Base-by-base conservation (phyloP, 2,888 invertebrate species). In the Prenolepis imparis region DNA sequence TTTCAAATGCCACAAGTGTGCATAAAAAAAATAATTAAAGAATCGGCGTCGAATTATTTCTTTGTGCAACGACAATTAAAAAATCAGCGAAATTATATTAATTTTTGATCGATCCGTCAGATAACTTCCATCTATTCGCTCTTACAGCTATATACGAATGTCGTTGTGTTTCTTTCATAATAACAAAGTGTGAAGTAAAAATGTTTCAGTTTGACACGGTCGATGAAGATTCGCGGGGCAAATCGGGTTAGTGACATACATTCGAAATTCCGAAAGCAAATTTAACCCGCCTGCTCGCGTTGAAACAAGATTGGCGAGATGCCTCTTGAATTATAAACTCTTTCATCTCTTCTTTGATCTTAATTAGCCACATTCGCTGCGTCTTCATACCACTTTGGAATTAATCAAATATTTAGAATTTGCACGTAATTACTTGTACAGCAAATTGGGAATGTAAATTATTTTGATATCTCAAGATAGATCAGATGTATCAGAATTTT, bases 251-350 rank as follows among this genome's bases (percentile, higher is more conserved):
- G 24, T 18, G 66, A 36, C 64, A 77, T 55, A 75, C 75, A 77
- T 77, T 66, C 18, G 75, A 39, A 77, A 77, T 66, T 77, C 52
- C 66, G 24, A 66, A 66, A 77, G 75, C n/a, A 77, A 77, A 77
- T 66, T 77, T 8, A 9, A 44, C 21, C 21, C 32, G 44, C 39
- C n/a, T 39, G 74, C 61, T 74, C 32, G 32, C 39, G 15, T 28
- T 18, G 52, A n/a, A 66, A 77, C 39, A 48, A 48, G 48, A 59
- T 41, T 41, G 73, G 4, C 18, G 15, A 64, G 48, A 52, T 24
- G 24, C 48, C 36, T 64, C 18, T 24, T 0, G 5, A 52, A 77
- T 41, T 75, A 52, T 64, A 66, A 39, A 18, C 28, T 18, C 39
- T 21, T 39, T 9, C 15, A 41, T 24, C 12, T 36, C 4, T 18